A percentile compares a stretch with the other conserved stretches of the same genome.
Evolutionary conservation across 2,113 vertebrate species (phyloP).

Genomic region (Heterotis niloticus): DNA sequence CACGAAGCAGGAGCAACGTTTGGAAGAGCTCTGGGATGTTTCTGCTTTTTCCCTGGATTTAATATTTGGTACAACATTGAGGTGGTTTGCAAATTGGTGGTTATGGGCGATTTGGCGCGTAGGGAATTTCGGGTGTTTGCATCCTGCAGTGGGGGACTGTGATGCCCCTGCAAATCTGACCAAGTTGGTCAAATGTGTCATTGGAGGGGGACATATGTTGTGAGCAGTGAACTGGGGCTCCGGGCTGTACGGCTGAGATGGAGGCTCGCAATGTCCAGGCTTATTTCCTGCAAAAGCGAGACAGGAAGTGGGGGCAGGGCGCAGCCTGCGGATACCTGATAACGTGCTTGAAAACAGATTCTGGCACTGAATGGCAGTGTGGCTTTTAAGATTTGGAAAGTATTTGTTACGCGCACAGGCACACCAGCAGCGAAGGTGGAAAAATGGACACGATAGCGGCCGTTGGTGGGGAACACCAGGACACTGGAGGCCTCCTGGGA

Average conservation of each 20-base stretch:
- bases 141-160: neutral
- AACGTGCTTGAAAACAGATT: constrained; percentile 46
- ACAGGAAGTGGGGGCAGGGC: constrained; percentile 61
- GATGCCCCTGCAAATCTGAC: neutral
- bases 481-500: constrained; percentile 24
- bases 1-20: too few species aligned
- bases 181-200: neutral
- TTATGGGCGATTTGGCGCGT: too few species aligned
- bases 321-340: constrained; percentile 40
- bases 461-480: constrained; percentile 14
- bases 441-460: neutral
- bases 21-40: too few species aligned
- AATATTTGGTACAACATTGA: too few species aligned
- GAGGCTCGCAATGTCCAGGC: constrained; percentile 1
- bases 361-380: constrained; percentile 14
- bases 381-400: constrained; percentile 14
- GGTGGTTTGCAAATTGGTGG: too few species aligned
- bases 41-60: too few species aligned
- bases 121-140: too few species aligned
- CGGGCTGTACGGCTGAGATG: neutral
- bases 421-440: neutral
- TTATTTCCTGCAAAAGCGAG: constrained; percentile 56
- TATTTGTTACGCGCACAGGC: constrained; percentile 6
- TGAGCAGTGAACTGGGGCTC: neutral
- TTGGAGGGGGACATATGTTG: neutral